Conservation (phyloP, 2,113 vertebrate genomes). For the Ascaphus truei region DNA sequence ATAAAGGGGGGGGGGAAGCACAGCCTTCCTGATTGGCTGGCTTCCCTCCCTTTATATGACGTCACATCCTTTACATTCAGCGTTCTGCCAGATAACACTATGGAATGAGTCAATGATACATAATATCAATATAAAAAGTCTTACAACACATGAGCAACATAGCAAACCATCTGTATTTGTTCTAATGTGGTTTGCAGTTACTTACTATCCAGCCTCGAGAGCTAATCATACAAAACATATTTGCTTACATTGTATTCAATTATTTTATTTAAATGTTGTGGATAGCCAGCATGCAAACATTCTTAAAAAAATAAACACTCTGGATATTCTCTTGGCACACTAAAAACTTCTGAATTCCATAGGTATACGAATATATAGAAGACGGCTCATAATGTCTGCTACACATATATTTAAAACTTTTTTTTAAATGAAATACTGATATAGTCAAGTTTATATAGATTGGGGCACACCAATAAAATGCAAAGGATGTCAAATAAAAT, state of each 20-base stretch:
- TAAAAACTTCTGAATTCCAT: not conserved
- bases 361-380: not conserved
- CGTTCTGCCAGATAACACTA: too few relatives aligned
- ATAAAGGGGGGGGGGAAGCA: too few relatives aligned
- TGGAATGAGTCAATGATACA: too few relatives aligned
- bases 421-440: slow-evolving; percentile 44
- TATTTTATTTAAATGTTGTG: not conserved
- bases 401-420: slow-evolving; percentile 46
- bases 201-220: not conserved
- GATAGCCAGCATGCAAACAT: not conserved
- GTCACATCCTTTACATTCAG: too few relatives aligned
- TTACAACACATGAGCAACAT: too few relatives aligned
- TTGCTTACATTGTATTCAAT: not conserved
- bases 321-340: not conserved
- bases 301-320: not conserved
- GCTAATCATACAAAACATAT: slow-evolving; percentile 1
- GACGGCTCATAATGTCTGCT: slow-evolving; percentile 45
- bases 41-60: too few relatives aligned
- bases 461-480: slow-evolving; percentile 53
- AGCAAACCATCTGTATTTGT: too few relatives aligned
- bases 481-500: slow-evolving; percentile 53
- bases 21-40: too few relatives aligned
- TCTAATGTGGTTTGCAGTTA: not conserved
- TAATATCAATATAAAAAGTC: too few relatives aligned
- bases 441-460: slow-evolving; percentile 53